A percentile compares a stretch with the other conserved stretches of the same genome.
These are phyloP conservation scores for Diacarnus erythraeanus DNA, from an alignment of 37 sponge, comb jelly and placozoan species.

Conservation along the genomic window DNA sequence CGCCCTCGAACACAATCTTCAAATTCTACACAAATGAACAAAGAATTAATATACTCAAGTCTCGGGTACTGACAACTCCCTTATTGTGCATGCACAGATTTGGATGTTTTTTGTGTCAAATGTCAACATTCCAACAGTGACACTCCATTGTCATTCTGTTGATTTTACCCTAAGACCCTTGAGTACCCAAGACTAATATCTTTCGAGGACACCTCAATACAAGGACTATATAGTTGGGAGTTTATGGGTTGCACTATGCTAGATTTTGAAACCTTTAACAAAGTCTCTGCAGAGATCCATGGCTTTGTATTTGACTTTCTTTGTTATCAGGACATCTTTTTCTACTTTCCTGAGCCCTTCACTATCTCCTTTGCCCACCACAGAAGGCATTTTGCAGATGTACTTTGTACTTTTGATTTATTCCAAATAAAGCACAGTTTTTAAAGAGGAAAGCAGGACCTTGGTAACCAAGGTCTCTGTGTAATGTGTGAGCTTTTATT, in stretches of 20 bases:
- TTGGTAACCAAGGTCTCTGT: too few relatives aligned
- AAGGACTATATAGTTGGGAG: too few relatives aligned
- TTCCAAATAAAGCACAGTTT: slow-evolving; percentile 11
- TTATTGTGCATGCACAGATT: too few relatives aligned
- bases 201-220: too few relatives aligned
- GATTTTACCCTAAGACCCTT: too few relatives aligned
- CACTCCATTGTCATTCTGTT: not conserved
- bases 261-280: slow-evolving; percentile 58
- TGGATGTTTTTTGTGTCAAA: too few relatives aligned
- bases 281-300: slow-evolving; percentile 60
- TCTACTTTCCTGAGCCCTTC: slow-evolving; percentile 75
- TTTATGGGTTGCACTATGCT: too few relatives aligned
- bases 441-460: too few relatives aligned
- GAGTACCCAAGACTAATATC: too few relatives aligned
- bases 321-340: slow-evolving; percentile 80
- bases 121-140: too few relatives aligned
- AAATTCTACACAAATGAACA: slow-evolving; percentile 48
- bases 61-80: too few relatives aligned
- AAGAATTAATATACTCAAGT: not conserved
- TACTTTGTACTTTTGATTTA: not conserved
- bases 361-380: slow-evolving; percentile 1
- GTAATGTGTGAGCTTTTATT: too few relatives aligned
- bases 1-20: slow-evolving; percentile 79
- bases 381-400: not conserved
- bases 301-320: slow-evolving; percentile 73